These are phyloP conservation scores for Oppia nitens DNA, from an alignment of 1,140 invertebrate species.

Conservation along the genomic window DNA sequence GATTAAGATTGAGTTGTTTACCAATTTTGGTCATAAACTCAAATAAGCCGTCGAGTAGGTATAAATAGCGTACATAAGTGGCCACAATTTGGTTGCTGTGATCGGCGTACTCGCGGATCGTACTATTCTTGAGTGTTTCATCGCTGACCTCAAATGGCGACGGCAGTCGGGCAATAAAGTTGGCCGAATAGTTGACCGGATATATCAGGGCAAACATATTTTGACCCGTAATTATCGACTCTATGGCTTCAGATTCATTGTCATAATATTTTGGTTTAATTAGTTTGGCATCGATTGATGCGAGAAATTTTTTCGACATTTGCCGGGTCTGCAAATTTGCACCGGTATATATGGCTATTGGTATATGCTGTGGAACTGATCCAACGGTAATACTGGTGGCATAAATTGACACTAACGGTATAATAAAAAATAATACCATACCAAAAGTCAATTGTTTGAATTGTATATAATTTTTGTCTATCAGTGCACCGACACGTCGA, in stretches of 20 bases:
- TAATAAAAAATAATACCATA: slow-evolving; percentile 73
- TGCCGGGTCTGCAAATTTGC: slow-evolving; percentile 27
- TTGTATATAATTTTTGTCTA: slow-evolving; percentile 17
- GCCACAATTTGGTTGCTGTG: slow-evolving; percentile 5
- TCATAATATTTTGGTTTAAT: not conserved
- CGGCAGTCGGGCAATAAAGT: slow-evolving; percentile 4
- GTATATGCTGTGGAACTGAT: slow-evolving; percentile 62
- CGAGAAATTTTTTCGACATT: not conserved
- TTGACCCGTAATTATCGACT: not conserved
- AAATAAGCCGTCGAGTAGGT: slow-evolving; percentile 17
- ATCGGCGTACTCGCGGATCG: slow-evolving; percentile 6
- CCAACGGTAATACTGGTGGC: slow-evolving; percentile 87
- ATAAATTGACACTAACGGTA: slow-evolving; percentile 79
- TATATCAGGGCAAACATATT: slow-evolving; percentile 4
- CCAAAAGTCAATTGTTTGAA: slow-evolving; percentile 29
- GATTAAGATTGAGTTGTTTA: slow-evolving; percentile 9
- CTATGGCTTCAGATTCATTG: slow-evolving; percentile 1
- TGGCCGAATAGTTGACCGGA: slow-evolving; percentile 9
- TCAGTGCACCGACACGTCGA: slow-evolving; percentile 7
- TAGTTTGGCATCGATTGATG: slow-evolving; percentile 7
- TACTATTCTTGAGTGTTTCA: slow-evolving; percentile 1
- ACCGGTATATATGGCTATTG: slow-evolving; percentile 64
- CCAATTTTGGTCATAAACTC: slow-evolving; percentile 21
- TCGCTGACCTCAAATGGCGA: not conserved
- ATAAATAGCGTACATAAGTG: slow-evolving; percentile 13